Base-by-base conservation (phyloP, 30 jellyfish, hydroid and myxozoan species). In the Rhopilema esculentum region DNA sequence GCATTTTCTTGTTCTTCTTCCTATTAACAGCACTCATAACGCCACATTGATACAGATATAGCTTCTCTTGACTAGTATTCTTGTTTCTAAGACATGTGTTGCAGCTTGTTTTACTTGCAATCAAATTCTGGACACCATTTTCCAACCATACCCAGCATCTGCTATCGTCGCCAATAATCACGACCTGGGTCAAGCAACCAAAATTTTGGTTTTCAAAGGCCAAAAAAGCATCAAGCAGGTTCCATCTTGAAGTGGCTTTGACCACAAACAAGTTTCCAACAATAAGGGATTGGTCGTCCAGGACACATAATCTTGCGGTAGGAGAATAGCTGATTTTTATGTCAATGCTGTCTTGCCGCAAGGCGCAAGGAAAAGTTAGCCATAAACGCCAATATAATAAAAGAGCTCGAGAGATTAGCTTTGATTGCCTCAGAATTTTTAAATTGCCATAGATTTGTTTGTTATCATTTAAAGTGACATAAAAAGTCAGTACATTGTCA, bases 161-260 rank as follows among this genome's bases (percentile, higher is more conserved):
- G 57, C 57, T 6, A 2, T 6, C 57, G 57, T 40, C 57, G 12
- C 12, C 12, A 40, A 12, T 40, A 12, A 2, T 6, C 57, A 12
- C 57, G 57, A 40, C 57, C 57, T 12, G 12, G 57, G 57, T 40
- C 57, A 40, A 40, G 57, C 57, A 12, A 12, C 57, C 57, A 40
- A 40, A 40, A 40, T 40, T 40, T 40, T 40, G 57, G 57, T 12
- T 40, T 40, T 40, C 9, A 40, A 40, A 40, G 57, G 12, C 57
- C 57, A 40, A 40, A 40, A n/a, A 40, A 40, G 57, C 33, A 32
- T 23, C 30, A 66, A 66, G 77, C 18, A 22, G 52, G 51, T 23
- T 66, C 33, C 77, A 66, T 31, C 77, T 66, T 28, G 77, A n/a
- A 23, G 77, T 23, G 77, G 32, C 17, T 40, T 6, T 40, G 6